phyloP scores from a whole-genome alignment of 2,797 vertebrate species.

The Anomalospiza imberbis region DNA sequence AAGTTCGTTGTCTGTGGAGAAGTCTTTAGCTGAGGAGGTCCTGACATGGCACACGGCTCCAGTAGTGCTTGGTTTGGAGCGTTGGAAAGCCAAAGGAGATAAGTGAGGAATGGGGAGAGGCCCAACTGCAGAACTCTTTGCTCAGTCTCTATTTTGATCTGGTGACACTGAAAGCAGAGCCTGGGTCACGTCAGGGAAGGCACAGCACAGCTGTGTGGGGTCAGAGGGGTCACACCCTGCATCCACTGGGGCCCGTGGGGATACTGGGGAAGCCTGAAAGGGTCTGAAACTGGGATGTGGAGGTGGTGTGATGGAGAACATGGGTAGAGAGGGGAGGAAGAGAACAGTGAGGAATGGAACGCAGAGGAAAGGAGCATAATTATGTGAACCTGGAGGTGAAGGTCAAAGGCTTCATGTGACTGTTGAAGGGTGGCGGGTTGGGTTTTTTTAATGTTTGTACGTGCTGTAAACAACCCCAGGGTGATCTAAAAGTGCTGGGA shows the following conservation, averaged over 20 bases:
- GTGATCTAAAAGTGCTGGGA: background rate
- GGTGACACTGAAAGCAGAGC: background rate
- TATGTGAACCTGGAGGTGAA: background rate
- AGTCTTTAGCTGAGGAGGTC: background rate
- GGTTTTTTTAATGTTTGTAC: background rate
- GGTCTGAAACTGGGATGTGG: background rate
- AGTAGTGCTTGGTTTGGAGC: background rate
- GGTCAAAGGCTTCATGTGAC: constrained; percentile 35
- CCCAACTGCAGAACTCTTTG: rapidly evolving
- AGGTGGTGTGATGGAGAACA: background rate
- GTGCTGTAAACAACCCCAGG: background rate
- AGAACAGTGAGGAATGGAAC: background rate
- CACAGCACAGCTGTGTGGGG: background rate
- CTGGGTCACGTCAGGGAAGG: background rate
- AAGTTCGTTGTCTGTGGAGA: background rate
- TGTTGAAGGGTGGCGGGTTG: background rate
- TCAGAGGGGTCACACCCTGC: background rate
- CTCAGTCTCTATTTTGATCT: background rate
- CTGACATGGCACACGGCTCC: background rate
- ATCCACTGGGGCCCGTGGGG: background rate
- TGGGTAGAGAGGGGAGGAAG: background rate
- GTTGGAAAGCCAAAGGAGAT: background rate
- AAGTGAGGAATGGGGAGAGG: background rate
- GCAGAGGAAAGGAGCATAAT: background rate
- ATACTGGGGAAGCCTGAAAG: background rate